Conservation (phyloP, 2,888 invertebrate species). For the Geophilus truncorum region DNA sequence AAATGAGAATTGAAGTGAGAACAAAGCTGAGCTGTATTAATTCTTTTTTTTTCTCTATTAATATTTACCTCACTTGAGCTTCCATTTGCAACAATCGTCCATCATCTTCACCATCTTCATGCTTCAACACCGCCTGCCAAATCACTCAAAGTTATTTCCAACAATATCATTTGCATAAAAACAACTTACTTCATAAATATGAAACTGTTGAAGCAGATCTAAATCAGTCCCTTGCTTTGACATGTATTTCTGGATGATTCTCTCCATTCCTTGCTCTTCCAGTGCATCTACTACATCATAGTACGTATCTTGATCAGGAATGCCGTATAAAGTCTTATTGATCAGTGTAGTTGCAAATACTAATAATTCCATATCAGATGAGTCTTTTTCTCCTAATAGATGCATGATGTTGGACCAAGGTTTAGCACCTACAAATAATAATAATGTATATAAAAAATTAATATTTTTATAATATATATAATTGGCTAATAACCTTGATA, state of each 20-base stretch:
- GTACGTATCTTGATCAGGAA: conserved; percentile 92
- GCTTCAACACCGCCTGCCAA: conserved; percentile 68
- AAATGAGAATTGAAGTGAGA: no score
- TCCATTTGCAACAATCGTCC: conserved; percentile 59
- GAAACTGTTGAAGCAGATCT: conserved; percentile 86
- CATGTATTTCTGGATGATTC: conserved; percentile 80
- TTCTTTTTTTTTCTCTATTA: no score
- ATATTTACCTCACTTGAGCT: conserved; percentile 56
- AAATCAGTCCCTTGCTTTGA: conserved; percentile 86
- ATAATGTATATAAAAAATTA: not conserved
- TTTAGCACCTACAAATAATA: conserved; percentile 54
- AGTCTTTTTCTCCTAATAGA: conserved; percentile 86
- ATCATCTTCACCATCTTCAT: conserved; percentile 74
- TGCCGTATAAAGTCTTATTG: conserved; percentile 87
- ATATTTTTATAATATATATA: not conserved
- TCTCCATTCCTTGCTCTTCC: conserved; percentile 89
- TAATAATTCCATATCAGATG: conserved; percentile 91
- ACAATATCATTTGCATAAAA: not conserved
- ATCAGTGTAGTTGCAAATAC: conserved; percentile 94
- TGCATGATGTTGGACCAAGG: conserved; percentile 77
- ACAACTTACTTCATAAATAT: conserved; percentile 69
- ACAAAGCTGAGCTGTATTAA: no score
- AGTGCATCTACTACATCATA: conserved; percentile 95
- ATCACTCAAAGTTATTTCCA: not conserved
- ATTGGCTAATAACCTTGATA: not conserved